Percentiles rank a stretch among this genome's conserved stretches.
Conservation (phyloP, 2,888 invertebrate genomes). For the Lochmaea capreae region DNA sequence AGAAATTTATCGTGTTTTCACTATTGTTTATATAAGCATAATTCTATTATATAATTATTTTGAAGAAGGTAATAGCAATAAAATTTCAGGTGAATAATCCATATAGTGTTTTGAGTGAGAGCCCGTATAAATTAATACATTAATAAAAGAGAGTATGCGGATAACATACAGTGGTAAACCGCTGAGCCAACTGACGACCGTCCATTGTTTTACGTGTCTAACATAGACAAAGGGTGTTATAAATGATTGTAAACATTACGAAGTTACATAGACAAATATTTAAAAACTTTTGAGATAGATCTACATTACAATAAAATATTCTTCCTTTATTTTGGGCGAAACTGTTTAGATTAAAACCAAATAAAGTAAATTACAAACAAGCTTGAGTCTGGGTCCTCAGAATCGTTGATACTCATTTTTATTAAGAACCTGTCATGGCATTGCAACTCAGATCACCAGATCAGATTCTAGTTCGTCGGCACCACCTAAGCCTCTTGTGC, state of each 20-base stretch:
- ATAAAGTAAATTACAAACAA: no score
- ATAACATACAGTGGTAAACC: constrained; percentile 9
- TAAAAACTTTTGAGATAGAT: neutral
- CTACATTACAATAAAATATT: no score
- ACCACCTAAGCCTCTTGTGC: no score
- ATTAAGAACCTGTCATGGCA: no score
- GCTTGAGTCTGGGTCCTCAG: no score
- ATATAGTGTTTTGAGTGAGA: neutral
- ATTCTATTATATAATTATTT: constrained; percentile 13
- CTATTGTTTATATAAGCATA: neutral
- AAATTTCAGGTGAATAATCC: constrained; percentile 15
- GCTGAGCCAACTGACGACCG: constrained; percentile 3
- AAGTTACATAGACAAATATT: neutral
- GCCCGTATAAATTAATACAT: neutral
- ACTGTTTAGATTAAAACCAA: no score
- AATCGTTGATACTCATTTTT: no score
- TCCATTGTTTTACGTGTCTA: constrained; percentile 8
- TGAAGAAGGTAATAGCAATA: constrained; percentile 8
- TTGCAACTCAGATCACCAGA: no score
- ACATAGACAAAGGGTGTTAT: neutral
- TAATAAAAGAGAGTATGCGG: constrained; percentile 5
- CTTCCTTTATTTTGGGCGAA: no score
- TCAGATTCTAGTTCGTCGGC: no score
- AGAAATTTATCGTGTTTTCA: no score
- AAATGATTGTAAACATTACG: neutral